Evolutionary conservation across 1,140 invertebrate genomes (phyloP).

Genomic region (Temnothorax nylanderi): DNA sequence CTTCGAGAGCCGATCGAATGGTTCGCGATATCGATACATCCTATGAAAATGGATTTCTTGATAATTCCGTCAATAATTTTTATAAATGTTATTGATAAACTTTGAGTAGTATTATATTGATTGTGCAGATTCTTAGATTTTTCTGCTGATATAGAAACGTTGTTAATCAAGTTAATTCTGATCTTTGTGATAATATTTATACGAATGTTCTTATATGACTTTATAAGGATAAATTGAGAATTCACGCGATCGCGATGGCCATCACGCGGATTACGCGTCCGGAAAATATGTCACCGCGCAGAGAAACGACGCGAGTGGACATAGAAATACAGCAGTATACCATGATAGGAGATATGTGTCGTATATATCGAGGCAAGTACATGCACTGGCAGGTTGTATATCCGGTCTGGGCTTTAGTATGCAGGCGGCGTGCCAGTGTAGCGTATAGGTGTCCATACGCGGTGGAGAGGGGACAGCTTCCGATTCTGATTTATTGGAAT

Average conservation of each 20-base stretch:
- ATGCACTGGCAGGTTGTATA: conserved; percentile 82
- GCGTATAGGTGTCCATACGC: conserved; percentile 72
- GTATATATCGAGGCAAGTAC: conserved; percentile 78
- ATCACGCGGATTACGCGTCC: not conserved
- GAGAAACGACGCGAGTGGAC: conserved; percentile 41
- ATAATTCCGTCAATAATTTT: not conserved
- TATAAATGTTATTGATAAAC: not conserved
- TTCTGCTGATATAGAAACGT: not conserved
- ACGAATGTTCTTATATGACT: not conserved
- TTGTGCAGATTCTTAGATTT: not conserved
- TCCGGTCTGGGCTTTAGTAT: conserved; percentile 85
- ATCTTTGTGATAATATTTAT: not conserved
- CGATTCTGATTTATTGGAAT: conserved; percentile 85
- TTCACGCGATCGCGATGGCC: not conserved
- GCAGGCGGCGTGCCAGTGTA: conserved; percentile 80
- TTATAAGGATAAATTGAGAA: not conserved
- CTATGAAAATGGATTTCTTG: not conserved
- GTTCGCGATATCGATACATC: conserved; percentile 32
- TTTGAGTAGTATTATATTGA: not conserved
- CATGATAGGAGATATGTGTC: conserved; percentile 44
- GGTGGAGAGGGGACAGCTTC: conserved; percentile 79
- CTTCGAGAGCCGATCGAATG: conserved; percentile 64
- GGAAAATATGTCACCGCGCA: conserved; percentile 65
- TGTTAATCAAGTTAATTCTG: not conserved
- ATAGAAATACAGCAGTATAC: conserved; percentile 42